Percentiles rank a stretch among this genome's conserved stretches.
Conservation (phyloP, 1,140 invertebrate genomes). For the Camponotus vicinus region DNA sequence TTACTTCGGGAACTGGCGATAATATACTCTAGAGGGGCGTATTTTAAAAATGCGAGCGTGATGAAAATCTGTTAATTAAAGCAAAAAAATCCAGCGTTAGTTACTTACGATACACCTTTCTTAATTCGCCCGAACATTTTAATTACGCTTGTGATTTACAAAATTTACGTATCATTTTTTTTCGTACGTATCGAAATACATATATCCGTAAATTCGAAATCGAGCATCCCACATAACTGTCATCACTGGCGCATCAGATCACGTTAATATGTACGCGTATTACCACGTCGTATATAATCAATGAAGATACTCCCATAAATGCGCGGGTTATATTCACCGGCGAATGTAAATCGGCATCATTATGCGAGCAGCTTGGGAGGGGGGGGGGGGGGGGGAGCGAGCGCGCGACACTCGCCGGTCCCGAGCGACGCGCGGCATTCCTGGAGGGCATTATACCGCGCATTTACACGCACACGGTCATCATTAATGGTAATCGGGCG, state of each 20-base stretch:
- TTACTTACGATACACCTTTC: background rate
- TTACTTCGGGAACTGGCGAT: slow-evolving; percentile 23
- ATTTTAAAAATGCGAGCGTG: background rate
- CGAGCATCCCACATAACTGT: background rate
- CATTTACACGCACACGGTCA: slow-evolving; percentile 75
- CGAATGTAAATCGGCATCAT: slow-evolving; percentile 43
- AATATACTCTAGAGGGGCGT: slow-evolving; percentile 3
- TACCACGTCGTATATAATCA: slow-evolving; percentile 31
- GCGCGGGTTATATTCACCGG: slow-evolving; percentile 34
- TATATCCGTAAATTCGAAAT: background rate
- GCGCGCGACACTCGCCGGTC: background rate
- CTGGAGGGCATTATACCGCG: background rate
- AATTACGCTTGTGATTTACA: background rate
- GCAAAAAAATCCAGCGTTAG: background rate
- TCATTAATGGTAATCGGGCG: slow-evolving; percentile 81
- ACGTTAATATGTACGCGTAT: slow-evolving; percentile 15
- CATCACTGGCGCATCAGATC: background rate
- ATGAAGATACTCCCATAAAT: slow-evolving; percentile 38
- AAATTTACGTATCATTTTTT: no score
- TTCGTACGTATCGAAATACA: no score
- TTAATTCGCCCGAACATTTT: background rate
- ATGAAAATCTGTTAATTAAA: background rate
- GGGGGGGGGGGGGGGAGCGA: no score
- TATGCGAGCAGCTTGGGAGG: background rate
- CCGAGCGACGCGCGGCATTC: slow-evolving; percentile 15